A percentile compares a stretch with the other conserved stretches of the same genome.
Conservation (phyloP, 2,113 vertebrate species). For the Silurus asotus region DNA sequence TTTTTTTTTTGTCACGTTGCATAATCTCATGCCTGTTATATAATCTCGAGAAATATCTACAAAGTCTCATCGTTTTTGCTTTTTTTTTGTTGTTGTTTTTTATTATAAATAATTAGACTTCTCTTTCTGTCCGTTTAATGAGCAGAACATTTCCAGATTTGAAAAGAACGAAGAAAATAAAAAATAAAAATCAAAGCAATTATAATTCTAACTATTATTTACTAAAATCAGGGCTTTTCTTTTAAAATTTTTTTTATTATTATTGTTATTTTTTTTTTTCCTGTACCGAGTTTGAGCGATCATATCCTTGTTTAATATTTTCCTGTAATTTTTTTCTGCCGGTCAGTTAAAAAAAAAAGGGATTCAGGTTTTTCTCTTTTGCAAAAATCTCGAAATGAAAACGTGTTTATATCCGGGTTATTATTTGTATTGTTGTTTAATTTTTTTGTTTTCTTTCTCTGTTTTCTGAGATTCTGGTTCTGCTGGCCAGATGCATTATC, state of each 20-base stretch:
- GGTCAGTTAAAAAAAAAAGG: slow-evolving; percentile 91
- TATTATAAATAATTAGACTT: background rate
- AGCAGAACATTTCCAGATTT: slow-evolving; percentile 16
- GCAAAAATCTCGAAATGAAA: slow-evolving; percentile 95
- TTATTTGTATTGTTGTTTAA: slow-evolving; percentile 55
- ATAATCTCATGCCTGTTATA: slow-evolving; percentile 51
- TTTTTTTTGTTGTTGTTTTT: slow-evolving; percentile 4
- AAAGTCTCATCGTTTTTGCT: slow-evolving; percentile 48
- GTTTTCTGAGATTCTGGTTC: slow-evolving; percentile 93
- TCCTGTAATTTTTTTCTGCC: slow-evolving; percentile 86
- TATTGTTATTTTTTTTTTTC: background rate
- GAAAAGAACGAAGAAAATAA: too few species aligned
- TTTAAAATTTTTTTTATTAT: slow-evolving; percentile 35
- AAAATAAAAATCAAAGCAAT: slow-evolving; percentile 51
- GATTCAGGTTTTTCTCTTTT: slow-evolving; percentile 78
- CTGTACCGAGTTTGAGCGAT: slow-evolving; percentile 33
- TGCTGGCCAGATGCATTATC: slow-evolving; percentile 93
- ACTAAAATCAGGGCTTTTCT: slow-evolving; percentile 61
- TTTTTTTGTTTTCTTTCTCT: slow-evolving; percentile 80
- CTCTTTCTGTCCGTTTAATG: slow-evolving; percentile 35
- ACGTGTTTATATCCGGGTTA: slow-evolving; percentile 61
- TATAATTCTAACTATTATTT: slow-evolving; percentile 27
- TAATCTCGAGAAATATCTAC: slow-evolving; percentile 49
- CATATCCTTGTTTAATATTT: slow-evolving; percentile 70
- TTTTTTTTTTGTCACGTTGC: slow-evolving; percentile 48